Percentiles rank a stretch among this genome's conserved stretches.
These are phyloP conservation scores for Coelopa pilipes DNA, from an alignment of 2,888 invertebrate genomes.

Conservation along the genomic window DNA sequence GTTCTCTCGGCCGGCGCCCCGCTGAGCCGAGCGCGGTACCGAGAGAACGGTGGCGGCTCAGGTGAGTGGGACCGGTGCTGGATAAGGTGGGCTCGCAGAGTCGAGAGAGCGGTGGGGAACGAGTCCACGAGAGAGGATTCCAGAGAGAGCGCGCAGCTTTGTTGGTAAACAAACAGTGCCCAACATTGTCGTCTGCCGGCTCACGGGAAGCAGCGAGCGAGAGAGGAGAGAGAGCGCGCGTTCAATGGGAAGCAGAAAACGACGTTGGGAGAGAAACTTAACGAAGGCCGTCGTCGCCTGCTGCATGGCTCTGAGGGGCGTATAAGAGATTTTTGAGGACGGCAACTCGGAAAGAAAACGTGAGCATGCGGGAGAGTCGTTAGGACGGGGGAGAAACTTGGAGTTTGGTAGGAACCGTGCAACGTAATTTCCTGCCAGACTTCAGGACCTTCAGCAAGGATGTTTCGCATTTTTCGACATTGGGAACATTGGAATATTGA, in stretches of 20 bases:
- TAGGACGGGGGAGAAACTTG: not conserved
- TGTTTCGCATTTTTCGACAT: too few species aligned
- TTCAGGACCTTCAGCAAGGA: too few species aligned
- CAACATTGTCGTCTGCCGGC: not conserved
- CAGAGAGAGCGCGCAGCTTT: not conserved
- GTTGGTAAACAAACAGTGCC: not conserved
- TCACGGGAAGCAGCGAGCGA: not conserved
- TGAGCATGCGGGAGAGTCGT: not conserved
- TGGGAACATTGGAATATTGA: too few species aligned
- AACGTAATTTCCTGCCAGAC: too few species aligned
- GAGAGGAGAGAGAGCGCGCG: slow-evolving; percentile 13
- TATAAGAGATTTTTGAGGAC: slow-evolving; percentile 11
- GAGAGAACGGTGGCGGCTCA: not conserved
- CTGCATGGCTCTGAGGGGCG: not conserved
- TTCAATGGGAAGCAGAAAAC: not conserved
- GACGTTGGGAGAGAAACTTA: not conserved
- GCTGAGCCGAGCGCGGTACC: not conserved
- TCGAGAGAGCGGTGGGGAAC: not conserved
- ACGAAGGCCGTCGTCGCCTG: not conserved
- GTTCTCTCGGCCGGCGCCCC: not conserved
- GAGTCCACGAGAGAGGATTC: not conserved
- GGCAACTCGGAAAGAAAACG: not conserved
- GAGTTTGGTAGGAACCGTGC: not conserved
- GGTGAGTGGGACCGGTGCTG: not conserved
- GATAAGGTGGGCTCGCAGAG: not conserved